Conservation (phyloP, 2,797 vertebrate species). For the Emydoidea blandingii region DNA sequence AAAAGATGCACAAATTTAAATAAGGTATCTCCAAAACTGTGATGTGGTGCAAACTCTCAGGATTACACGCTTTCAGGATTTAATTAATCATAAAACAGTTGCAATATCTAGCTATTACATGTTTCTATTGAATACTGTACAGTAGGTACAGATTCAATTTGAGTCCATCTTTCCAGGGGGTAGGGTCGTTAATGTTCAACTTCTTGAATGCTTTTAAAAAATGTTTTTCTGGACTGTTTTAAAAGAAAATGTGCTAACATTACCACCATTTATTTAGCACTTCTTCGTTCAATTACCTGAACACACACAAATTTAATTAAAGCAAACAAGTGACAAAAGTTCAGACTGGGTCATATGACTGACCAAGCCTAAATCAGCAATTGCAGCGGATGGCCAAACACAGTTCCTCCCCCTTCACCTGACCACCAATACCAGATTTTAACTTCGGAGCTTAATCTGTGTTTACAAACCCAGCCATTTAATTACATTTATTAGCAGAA, state of each 20-base stretch:
- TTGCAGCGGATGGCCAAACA: not conserved
- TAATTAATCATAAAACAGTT: slow-evolving; percentile 39
- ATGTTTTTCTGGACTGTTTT: not conserved
- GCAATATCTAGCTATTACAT: slow-evolving; percentile 24
- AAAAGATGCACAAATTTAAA: slow-evolving; percentile 48
- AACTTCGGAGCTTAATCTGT: not conserved
- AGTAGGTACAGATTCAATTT: not conserved
- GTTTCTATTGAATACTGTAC: slow-evolving; percentile 3
- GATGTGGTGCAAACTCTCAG: slow-evolving; percentile 55
- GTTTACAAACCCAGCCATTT: not conserved
- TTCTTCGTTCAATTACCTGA: not conserved
- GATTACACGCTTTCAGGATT: slow-evolving; percentile 24
- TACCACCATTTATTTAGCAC: not conserved
- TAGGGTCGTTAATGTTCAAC: slow-evolving; percentile 37
- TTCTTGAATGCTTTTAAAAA: not conserved
- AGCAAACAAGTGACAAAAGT: not conserved
- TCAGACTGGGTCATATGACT: not conserved
- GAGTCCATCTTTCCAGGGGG: not conserved
- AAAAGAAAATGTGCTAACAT: slow-evolving; percentile 30
- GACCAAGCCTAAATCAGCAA: slow-evolving; percentile 9
- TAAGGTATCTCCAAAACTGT: slow-evolving; percentile 24
- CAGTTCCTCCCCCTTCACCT: not conserved
- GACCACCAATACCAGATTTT: not conserved
- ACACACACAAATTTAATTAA: slow-evolving; percentile 10
- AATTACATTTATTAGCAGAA: not conserved